These are phyloP conservation scores for Danio kyathit DNA, from an alignment of 2,797 vertebrate species.

Conservation along the genomic window DNA sequence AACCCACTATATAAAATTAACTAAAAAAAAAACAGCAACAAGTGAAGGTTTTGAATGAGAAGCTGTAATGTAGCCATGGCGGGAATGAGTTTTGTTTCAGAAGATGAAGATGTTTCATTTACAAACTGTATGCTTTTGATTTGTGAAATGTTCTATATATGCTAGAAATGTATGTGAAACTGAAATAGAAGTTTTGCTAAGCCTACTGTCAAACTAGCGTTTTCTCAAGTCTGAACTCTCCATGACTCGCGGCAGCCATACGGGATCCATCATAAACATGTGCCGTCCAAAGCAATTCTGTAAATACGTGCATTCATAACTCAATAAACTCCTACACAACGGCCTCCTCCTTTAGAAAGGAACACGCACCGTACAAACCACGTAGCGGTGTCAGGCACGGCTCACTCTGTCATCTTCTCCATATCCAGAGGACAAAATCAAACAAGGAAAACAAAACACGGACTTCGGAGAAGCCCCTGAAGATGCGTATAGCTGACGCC, in stretches of 20 bases:
- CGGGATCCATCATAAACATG: slow-evolving; percentile 80
- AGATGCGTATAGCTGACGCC: slow-evolving; percentile 22
- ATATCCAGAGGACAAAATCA: slow-evolving; percentile 37
- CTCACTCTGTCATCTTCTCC: slow-evolving; percentile 17
- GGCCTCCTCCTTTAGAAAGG: slow-evolving; percentile 8
- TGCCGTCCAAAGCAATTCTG: slow-evolving; percentile 41
- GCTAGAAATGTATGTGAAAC: not conserved
- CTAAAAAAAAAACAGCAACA: no score
- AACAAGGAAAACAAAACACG: slow-evolving; percentile 33
- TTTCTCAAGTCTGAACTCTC: slow-evolving; percentile 73
- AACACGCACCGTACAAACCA: not conserved
- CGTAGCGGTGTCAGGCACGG: not conserved
- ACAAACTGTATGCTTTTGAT: no score
- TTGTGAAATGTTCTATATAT: no score
- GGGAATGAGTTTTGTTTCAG: no score
- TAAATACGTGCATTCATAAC: slow-evolving; percentile 36
- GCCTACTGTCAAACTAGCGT: slow-evolving; percentile 44
- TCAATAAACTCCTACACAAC: slow-evolving; percentile 49
- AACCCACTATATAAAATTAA: no score
- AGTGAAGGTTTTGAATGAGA: no score
- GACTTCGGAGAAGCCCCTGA: slow-evolving; percentile 11
- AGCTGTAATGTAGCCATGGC: no score
- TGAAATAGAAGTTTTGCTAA: slow-evolving; percentile 26
- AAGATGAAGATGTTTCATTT: no score
- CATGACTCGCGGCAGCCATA: slow-evolving; percentile 76